Evolutionary conservation across 2,888 invertebrate genomes (phyloP).

Genomic region (Imbricaverruca yamaguchii): DNA sequence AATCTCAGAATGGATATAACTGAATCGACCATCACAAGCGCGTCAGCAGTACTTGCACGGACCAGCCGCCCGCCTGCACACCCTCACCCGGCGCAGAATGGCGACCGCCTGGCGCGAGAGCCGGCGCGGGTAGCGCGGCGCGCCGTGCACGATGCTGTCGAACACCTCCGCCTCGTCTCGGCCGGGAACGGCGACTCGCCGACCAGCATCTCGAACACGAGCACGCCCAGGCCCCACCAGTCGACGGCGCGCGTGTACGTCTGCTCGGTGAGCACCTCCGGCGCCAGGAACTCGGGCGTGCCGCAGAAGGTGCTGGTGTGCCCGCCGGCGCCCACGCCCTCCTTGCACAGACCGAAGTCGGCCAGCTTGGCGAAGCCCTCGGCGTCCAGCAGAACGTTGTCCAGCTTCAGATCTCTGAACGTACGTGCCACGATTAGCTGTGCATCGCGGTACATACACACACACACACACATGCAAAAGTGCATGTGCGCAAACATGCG

Average conservation of each 20-base stretch:
- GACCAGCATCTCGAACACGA: slow-evolving; percentile 99
- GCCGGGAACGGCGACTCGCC: slow-evolving; percentile 98
- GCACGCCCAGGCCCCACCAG: slow-evolving; percentile 99
- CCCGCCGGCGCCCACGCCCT: slow-evolving; percentile 98
- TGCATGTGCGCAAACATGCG: too few relatives aligned
- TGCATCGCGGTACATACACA: too few relatives aligned
- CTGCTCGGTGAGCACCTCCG: slow-evolving; percentile 96
- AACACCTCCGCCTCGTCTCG: slow-evolving; percentile 99
- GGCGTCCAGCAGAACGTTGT: slow-evolving; percentile 92
- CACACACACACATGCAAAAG: too few relatives aligned
- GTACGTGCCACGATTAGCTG: too few relatives aligned
- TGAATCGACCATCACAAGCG: too few relatives aligned
- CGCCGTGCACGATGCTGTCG: slow-evolving; percentile 99
- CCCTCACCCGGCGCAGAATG: slow-evolving; percentile 89
- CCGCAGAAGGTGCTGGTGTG: slow-evolving; percentile 98
- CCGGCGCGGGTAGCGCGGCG: slow-evolving; percentile 97
- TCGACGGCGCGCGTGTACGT: slow-evolving; percentile 98
- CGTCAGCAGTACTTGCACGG: too few relatives aligned
- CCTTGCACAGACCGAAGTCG: slow-evolving; percentile 97
- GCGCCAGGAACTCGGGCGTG: slow-evolving; percentile 95
- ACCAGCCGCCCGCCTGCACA: not conserved
- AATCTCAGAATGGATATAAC: too few relatives aligned
- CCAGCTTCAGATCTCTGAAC: slow-evolving; percentile 84
- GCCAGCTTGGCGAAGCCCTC: slow-evolving; percentile 99
- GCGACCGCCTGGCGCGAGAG: slow-evolving; percentile 95